A percentile compares a stretch with the other conserved stretches of the same genome.
These are phyloP conservation scores for Orestias chungarensis DNA, from an alignment of 2,797 vertebrate species.

Conservation along the genomic window DNA sequence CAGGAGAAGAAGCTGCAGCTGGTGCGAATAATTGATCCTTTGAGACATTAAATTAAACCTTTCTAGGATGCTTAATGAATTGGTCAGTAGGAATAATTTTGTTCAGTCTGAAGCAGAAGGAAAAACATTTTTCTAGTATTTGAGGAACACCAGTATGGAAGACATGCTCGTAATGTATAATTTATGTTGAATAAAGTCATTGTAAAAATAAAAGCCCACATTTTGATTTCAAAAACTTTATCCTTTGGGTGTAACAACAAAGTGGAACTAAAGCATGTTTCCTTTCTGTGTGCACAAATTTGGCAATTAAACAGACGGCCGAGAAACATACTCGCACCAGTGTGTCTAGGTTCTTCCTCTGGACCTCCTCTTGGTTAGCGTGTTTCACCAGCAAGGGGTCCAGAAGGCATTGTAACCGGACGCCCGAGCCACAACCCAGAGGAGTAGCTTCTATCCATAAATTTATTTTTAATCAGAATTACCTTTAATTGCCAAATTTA, in stretches of 20 bases:
- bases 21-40: not conserved
- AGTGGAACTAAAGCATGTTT: not conserved
- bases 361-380: too few species aligned
- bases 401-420: too few species aligned
- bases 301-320: not conserved
- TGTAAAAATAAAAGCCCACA: not conserved
- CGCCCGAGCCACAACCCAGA: too few species aligned
- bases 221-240: not conserved
- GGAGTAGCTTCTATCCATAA: not conserved
- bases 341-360: too few species aligned
- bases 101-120: not conserved
- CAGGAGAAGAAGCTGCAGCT: constrained; percentile 15
- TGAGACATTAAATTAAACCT: not conserved
- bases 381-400: too few species aligned
- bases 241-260: not conserved
- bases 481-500: not conserved
- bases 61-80: not conserved
- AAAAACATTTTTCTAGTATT: not conserved
- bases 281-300: not conserved
- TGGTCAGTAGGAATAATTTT: not conserved
- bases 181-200: not conserved
- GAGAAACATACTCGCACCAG: too few species aligned
- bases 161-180: too few species aligned
- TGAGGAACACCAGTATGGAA: not conserved
- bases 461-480: not conserved